These are phyloP conservation scores for Euwallacea fornicatus DNA, from an alignment of 1,140 invertebrate species.

Conservation along the genomic window DNA sequence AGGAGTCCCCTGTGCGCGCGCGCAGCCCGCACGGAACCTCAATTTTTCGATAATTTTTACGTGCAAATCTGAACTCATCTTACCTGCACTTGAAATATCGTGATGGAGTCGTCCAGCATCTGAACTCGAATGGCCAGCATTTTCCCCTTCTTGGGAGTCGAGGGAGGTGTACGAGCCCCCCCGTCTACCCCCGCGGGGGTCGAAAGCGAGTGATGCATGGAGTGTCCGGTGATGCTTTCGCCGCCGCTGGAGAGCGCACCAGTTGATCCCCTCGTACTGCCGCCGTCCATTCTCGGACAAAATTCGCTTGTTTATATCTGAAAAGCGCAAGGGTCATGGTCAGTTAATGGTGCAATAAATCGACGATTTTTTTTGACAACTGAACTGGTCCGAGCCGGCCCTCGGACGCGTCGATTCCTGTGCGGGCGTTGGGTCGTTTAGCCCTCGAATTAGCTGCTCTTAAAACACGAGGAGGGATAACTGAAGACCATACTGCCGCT, in stretches of 20 bases:
- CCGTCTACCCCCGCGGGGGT: conserved; percentile 77
- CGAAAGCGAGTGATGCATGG: conserved; percentile 81
- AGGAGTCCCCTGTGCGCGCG: too few species aligned
- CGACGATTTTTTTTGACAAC: too few species aligned
- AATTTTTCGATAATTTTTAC: too few species aligned
- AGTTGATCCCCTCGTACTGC: conserved; percentile 48
- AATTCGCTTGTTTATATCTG: not conserved
- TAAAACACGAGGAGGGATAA: too few species aligned
- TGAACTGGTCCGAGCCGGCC: too few species aligned
- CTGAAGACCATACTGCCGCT: too few species aligned
- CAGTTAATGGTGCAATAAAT: too few species aligned
- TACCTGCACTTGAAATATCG: conserved; percentile 90
- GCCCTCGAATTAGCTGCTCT: too few species aligned
- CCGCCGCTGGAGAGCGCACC: conserved; percentile 49
- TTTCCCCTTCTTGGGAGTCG: conserved; percentile 80
- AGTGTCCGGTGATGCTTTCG: conserved; percentile 51
- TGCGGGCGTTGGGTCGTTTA: too few species aligned
- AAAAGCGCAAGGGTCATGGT: not conserved
- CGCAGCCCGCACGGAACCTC: too few species aligned
- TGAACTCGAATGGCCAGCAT: conserved; percentile 84
- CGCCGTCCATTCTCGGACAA: conserved; percentile 35
- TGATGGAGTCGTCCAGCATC: conserved; percentile 85
- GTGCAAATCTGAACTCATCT: conserved; percentile 35
- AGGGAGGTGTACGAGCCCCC: conserved; percentile 64
- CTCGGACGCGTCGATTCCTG: too few species aligned